Percentiles rank a stretch among this genome's conserved stretches.
Conservation (phyloP, 2,888 invertebrate genomes). For the Acanthosepion pharaonis region DNA sequence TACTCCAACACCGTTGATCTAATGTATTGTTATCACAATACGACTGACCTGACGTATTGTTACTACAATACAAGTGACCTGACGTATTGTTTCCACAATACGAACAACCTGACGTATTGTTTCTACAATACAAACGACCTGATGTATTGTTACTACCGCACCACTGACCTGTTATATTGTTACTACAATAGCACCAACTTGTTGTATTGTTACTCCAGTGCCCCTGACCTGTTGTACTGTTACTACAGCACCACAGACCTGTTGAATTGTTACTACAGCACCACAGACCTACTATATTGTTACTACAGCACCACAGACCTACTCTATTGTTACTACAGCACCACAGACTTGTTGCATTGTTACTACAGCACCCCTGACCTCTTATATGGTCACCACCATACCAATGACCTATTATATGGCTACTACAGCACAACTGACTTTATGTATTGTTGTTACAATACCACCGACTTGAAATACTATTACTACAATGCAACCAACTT, state of each 20-base stretch:
- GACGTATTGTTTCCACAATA: conserved; percentile 22
- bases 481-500: conserved; percentile 9
- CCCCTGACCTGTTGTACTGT: conserved; percentile 33
- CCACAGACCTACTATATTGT: conserved; percentile 12
- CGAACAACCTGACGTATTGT: conserved; percentile 20
- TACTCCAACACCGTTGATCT: conserved; percentile 33
- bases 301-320: conserved; percentile 33
- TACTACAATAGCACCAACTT: conserved; percentile 1
- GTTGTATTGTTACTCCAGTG: conserved; percentile 33
- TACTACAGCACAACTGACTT: not conserved
- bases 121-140: conserved; percentile 1
- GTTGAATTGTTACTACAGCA: conserved; percentile 33
- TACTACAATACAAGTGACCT: conserved; percentile 23
- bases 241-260: conserved; percentile 22
- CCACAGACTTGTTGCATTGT: not conserved
- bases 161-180: conserved; percentile 33
- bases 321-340: not conserved
- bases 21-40: conserved; percentile 13
- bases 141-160: conserved; percentile 33
- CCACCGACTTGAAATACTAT: not conserved
- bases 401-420: not conserved
- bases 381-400: not conserved
- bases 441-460: conserved; percentile 33
- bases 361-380: not conserved
- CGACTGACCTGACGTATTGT: conserved; percentile 33